Evolutionary conservation across 1,140 invertebrate genomes (phyloP).

Genomic region (Pygmarrhopalites habei): DNA sequence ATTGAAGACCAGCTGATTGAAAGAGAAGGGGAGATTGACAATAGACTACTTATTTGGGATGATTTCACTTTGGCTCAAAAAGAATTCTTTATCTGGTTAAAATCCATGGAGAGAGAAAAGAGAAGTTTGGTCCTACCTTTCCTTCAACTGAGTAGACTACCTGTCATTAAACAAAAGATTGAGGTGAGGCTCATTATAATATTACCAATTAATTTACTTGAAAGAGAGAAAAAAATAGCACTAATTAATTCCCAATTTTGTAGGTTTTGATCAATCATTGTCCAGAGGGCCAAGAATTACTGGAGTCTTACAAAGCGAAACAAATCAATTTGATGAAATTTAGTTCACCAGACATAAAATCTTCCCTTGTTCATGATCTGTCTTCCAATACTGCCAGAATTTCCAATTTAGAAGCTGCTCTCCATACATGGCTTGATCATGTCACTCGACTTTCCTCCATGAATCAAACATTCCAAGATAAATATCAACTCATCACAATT

Average conservation of each 20-base stretch:
- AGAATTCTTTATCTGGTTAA: slow-evolving; percentile 67
- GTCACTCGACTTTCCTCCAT: slow-evolving; percentile 43
- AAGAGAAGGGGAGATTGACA: slow-evolving; percentile 61
- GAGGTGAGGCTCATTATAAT: slow-evolving; percentile 39
- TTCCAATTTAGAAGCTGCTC: slow-evolving; percentile 64
- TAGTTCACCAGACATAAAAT: slow-evolving; percentile 27
- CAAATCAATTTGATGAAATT: slow-evolving; percentile 15
- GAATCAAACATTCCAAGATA: slow-evolving; percentile 45
- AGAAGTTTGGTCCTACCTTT: slow-evolving; percentile 68
- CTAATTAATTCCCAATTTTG: background rate
- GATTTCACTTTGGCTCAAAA: slow-evolving; percentile 66
- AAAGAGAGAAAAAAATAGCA: background rate
- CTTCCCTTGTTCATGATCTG: slow-evolving; percentile 48
- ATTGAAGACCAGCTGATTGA: slow-evolving; percentile 72
- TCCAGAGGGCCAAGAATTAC: slow-evolving; percentile 43
- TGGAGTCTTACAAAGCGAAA: slow-evolving; percentile 25
- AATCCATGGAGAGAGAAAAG: slow-evolving; percentile 68
- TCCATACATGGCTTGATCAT: slow-evolving; percentile 64
- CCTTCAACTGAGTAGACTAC: slow-evolving; percentile 64
- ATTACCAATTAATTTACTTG: background rate
- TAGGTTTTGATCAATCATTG: slow-evolving; percentile 52
- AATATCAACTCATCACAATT: slow-evolving; percentile 9
- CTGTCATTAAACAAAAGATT: slow-evolving; percentile 61
- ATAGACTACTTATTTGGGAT: slow-evolving; percentile 69
- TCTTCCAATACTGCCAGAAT: slow-evolving; percentile 65